Percentiles rank a stretch among this genome's conserved stretches.
Evolutionary conservation across 2,113 vertebrate genomes (phyloP).

Genomic region (Elanus axillaris): DNA sequence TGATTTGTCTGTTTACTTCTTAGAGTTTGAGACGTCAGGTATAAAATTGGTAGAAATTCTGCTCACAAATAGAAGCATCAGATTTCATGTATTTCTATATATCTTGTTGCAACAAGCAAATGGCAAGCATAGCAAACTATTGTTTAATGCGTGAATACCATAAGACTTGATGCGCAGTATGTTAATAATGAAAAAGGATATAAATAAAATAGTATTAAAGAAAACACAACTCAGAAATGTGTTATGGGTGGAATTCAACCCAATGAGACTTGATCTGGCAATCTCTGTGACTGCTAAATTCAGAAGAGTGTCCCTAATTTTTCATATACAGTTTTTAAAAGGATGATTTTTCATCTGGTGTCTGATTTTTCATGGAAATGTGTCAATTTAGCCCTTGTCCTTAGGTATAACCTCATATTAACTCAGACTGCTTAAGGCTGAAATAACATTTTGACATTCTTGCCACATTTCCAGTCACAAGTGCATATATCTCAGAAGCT

Average conservation of each 20-base stretch:
- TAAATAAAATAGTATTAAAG: background rate
- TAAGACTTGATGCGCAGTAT: fast-evolving
- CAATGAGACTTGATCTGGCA: background rate
- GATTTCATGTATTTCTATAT: background rate
- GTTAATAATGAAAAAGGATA: background rate
- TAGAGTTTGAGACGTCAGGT: background rate
- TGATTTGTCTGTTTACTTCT: background rate
- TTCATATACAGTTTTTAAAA: background rate
- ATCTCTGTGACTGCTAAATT: background rate
- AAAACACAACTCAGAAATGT: background rate
- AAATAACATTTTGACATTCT: background rate
- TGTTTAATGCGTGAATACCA: background rate
- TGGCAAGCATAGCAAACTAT: background rate
- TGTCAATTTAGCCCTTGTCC: background rate
- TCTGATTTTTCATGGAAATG: background rate
- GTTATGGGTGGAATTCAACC: background rate
- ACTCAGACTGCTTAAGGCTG: background rate
- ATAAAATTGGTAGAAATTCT: background rate
- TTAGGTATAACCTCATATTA: background rate
- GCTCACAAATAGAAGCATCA: background rate
- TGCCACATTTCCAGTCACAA: background rate
- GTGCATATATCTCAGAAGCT: background rate
- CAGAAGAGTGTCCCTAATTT: background rate
- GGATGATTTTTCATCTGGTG: background rate
- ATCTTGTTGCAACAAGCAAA: background rate